Conservation (phyloP, 2,888 invertebrate genomes). For the Rhyacophila evoluta region DNA sequence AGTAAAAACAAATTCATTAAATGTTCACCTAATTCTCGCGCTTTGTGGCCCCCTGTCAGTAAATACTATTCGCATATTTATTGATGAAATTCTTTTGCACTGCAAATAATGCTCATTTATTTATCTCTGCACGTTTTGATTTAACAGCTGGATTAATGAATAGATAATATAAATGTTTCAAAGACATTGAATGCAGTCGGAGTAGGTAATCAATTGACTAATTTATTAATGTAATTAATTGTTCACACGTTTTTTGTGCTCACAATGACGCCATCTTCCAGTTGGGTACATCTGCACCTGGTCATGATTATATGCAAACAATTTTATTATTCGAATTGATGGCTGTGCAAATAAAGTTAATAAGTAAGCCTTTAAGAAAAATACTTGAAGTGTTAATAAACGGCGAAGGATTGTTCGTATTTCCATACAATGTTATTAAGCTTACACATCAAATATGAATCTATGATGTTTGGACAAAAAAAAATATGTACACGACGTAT, state of each 20-base stretch:
- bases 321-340: neutral
- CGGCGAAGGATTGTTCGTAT: too few species aligned
- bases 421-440: too few species aligned
- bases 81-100: neutral
- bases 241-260: neutral
- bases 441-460: too few species aligned
- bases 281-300: neutral
- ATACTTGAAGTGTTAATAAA: too few species aligned
- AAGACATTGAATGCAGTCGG: neutral
- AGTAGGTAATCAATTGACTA: neutral
- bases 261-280: neutral
- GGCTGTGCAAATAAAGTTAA: too few species aligned
- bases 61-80: neutral
- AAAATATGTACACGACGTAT: too few species aligned
- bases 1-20: too few species aligned
- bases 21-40: too few species aligned
- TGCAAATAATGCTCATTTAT: neutral
- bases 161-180: neutral
- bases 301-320: neutral
- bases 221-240: slow-evolving; percentile 6
- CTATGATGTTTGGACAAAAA: too few species aligned
- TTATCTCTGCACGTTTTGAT: neutral
- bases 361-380: too few species aligned
- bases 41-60: too few species aligned
- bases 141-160: neutral